phyloP scores from a whole-genome alignment of 2,888 invertebrate genomes.

The Macrosiphum euphorbiae region DNA sequence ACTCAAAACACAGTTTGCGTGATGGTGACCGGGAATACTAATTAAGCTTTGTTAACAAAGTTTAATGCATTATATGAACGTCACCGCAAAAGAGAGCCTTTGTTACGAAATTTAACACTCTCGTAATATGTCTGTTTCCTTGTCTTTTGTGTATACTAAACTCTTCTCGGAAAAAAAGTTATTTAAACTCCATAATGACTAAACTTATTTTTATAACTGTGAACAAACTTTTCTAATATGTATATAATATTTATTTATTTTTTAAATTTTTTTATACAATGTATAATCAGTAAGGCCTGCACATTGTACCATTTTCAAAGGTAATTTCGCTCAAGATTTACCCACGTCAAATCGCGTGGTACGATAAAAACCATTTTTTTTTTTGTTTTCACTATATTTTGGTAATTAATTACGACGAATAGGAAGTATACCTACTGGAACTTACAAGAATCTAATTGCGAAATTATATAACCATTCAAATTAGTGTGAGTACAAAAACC shows the following conservation, averaged over 20 bases:
- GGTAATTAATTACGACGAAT: neutral
- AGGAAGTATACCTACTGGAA: neutral
- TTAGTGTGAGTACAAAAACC: neutral
- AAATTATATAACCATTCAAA: neutral
- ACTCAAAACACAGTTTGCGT: conserved; percentile 22
- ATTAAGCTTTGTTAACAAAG: conserved; percentile 60
- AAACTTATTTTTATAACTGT: conserved; percentile 28
- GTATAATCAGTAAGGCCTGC: neutral
- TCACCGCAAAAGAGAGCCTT: conserved; percentile 23
- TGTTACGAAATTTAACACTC: conserved; percentile 54
- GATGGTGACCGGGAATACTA: conserved; percentile 40
- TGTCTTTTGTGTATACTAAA: conserved; percentile 46
- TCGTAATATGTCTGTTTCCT: conserved; percentile 39
- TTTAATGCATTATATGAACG: conserved; percentile 36
- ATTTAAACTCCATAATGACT: conserved; percentile 52
- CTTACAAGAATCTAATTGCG: neutral
- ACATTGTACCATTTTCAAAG: neutral
- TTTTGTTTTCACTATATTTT: neutral
- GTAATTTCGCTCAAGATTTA: neutral
- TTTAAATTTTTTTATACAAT: neutral
- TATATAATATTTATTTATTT: neutral
- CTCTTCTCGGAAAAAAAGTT: conserved; percentile 18
- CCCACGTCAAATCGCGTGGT: neutral
- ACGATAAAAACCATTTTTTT: neutral
- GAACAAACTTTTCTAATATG: conserved; percentile 34